A percentile compares a stretch with the other conserved stretches of the same genome.
Evolutionary conservation across 37 sponge, comb jelly and placozoan species (phyloP).

Genomic region (Spongilla lacustris): DNA sequence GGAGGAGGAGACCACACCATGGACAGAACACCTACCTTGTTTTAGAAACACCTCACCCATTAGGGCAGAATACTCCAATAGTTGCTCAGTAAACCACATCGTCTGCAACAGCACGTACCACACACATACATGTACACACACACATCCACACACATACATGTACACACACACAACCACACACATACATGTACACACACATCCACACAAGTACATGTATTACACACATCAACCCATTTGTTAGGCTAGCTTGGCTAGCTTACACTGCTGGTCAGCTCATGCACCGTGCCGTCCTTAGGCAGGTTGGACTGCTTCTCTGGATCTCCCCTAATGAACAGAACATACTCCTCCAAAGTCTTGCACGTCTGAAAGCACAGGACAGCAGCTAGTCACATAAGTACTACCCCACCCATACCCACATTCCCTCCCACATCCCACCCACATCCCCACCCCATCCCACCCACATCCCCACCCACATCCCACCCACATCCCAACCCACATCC

Average conservation of each 20-base stretch:
- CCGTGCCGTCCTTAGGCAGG: slow-evolving; percentile 93
- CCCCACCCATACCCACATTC: not conserved
- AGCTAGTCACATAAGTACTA: not conserved
- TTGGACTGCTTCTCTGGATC: slow-evolving; percentile 89
- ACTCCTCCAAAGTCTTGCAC: slow-evolving; percentile 44
- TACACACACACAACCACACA: slow-evolving; percentile 12
- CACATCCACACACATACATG: slow-evolving; percentile 40
- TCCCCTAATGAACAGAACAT: slow-evolving; percentile 33
- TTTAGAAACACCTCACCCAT: slow-evolving; percentile 62
- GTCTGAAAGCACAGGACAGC: not conserved
- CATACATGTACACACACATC: not conserved
- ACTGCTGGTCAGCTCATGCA: slow-evolving; percentile 93
- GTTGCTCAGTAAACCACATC: slow-evolving; percentile 82
- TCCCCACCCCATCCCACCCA: not conserved
- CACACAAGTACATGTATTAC: not conserved
- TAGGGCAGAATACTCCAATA: slow-evolving; percentile 65
- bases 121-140: not conserved
- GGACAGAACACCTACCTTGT: slow-evolving; percentile 33
- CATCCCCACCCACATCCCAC: not conserved
- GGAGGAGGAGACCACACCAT: not conserved
- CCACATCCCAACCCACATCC: too few relatives aligned
- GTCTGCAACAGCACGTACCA: slow-evolving; percentile 48
- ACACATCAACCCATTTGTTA: not conserved
- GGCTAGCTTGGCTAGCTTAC: slow-evolving; percentile 65
- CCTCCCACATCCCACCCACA: not conserved